These are phyloP conservation scores for Protonemura montana DNA, from an alignment of 2,888 invertebrate species.

Conservation along the genomic window DNA sequence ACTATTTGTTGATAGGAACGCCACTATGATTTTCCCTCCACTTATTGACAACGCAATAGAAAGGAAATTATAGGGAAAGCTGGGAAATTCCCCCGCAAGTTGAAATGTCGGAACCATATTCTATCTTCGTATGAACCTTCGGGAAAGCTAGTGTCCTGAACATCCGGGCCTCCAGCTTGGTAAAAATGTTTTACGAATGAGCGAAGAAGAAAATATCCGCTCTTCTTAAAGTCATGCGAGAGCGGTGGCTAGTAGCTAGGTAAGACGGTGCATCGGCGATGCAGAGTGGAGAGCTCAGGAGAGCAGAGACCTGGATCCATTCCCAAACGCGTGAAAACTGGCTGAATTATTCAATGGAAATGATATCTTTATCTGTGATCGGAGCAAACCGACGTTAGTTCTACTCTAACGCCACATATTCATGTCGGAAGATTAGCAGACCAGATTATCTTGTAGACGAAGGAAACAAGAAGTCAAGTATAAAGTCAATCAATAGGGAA, in stretches of 20 bases:
- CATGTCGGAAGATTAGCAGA: background rate
- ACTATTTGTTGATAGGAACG: background rate
- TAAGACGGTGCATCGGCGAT: background rate
- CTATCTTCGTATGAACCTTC: background rate
- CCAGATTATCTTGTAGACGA: background rate
- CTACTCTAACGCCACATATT: background rate
- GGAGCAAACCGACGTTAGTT: background rate
- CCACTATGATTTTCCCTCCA: background rate
- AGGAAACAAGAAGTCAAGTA: background rate
- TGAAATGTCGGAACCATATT: background rate
- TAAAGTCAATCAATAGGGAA: background rate
- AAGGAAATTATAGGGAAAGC: background rate
- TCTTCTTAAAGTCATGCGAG: background rate
- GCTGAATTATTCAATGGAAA: slow-evolving; percentile 7
- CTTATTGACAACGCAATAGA: background rate
- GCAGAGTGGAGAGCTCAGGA: background rate
- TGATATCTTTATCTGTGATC: slow-evolving; percentile 3
- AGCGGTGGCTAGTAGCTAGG: background rate
- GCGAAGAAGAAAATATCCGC: background rate
- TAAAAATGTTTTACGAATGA: slow-evolving; percentile 12
- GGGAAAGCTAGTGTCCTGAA: slow-evolving; percentile 12
- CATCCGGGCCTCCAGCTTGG: background rate
- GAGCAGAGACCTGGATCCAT: background rate
- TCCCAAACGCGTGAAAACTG: background rate
- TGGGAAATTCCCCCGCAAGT: background rate